A percentile compares a stretch with the other conserved stretches of the same genome.
These are phyloP conservation scores for Drosophila recens DNA, from an alignment of 2,888 invertebrate species.

Conservation along the genomic window DNA sequence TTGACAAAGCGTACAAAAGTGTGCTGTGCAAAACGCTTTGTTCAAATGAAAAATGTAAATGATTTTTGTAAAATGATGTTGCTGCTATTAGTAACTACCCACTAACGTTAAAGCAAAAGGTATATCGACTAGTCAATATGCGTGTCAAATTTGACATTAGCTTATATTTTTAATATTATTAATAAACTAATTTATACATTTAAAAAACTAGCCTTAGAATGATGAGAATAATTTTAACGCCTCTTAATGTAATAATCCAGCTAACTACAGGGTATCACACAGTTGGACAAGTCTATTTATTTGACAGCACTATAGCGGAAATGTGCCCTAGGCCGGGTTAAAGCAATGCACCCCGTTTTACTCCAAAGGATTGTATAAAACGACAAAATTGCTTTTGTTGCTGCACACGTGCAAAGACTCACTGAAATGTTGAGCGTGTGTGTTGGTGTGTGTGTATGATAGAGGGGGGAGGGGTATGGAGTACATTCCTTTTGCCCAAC, in stretches of 20 bases:
- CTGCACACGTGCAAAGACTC: conserved; percentile 44
- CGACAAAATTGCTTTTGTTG: conserved; percentile 73
- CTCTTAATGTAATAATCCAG: neutral
- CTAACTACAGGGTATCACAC: conserved; percentile 9
- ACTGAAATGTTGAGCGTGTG: conserved; percentile 11
- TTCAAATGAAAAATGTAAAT: conserved; percentile 63
- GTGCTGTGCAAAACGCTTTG: conserved; percentile 63
- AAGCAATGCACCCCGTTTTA: conserved; percentile 43
- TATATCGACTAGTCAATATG: neutral
- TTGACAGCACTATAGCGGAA: conserved; percentile 35
- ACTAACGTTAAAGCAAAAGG: neutral
- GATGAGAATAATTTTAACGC: neutral
- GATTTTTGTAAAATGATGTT: conserved; percentile 38
- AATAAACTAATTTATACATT: too few relatives aligned
- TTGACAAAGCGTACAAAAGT: conserved; percentile 62
- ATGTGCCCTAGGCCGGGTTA: conserved; percentile 31
- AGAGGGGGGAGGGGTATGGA: conserved; percentile 7
- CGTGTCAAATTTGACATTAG: neutral
- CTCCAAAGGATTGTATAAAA: conserved; percentile 66
- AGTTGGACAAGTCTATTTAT: neutral
- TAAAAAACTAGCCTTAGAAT: too few relatives aligned
- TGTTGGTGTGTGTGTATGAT: neutral
- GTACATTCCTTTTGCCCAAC: conserved; percentile 26
- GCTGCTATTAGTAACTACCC: conserved; percentile 9
- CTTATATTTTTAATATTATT: too few relatives aligned